Evolutionary conservation across 2,888 invertebrate species (phyloP), one percentile per base, ranked within the genome.

Genomic region (Auanema freiburgensis): DNA sequence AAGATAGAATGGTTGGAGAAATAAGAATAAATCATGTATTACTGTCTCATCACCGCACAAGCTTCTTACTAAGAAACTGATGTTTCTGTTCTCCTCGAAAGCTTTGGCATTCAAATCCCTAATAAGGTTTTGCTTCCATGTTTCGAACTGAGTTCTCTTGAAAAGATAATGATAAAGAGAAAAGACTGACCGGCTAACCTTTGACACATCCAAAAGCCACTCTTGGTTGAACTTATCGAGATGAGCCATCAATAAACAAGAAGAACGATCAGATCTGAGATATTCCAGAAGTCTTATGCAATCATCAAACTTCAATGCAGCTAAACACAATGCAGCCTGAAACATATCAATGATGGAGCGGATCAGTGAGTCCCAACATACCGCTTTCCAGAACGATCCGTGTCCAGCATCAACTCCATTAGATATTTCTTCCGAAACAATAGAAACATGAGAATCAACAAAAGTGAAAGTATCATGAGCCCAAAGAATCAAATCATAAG

Each of bases 401-500:
- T 63, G 18, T 10, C 40, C 51, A 10, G 46, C 14, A 8, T 25
- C 16, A 11, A 58, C 16, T 11, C 57, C 58, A 2, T 51, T 23
- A 40, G 57, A 52, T 25, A 33, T 33, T 18, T 63, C 63, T n/a
- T 69, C 67, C 0, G 59, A 64, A 2, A 68, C 63, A 14, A 33
- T 41, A 3, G 64, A 58, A 10, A 61, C 60, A n/a, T 40, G 24
- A 1, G 46, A 33, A 49, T 66, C 64, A 12, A 59, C 57, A 53
- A 68, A 70, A 1, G 50, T 52, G 57, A 70, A 73, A 44, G 62
- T 64, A 46, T 71, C 61, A 11, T 57, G 62, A 11, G 73, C 70
- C 73, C 73, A 73, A 1, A 63, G 59, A 12, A 73, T 65, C 21
- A 73, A 44, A 59, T 73, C 73, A 0, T 59, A 44, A 14, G 61